Percentiles rank a stretch among this genome's conserved stretches.
These are phyloP conservation scores for Macrosoma leucophasiata DNA, from an alignment of 2,888 invertebrate species.

Conservation along the genomic window DNA sequence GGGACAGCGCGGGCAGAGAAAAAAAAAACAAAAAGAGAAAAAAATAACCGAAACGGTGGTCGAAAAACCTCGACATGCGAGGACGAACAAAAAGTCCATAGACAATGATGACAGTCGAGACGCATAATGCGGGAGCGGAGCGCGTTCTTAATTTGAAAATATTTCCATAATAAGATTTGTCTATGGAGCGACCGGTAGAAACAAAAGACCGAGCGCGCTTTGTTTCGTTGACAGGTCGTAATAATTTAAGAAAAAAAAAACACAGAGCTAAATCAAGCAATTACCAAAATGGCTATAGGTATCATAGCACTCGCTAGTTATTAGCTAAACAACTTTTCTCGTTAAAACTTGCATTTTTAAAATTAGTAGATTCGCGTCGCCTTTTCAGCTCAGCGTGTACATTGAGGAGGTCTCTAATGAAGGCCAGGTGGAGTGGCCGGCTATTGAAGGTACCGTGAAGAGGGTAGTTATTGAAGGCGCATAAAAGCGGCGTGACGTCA, in stretches of 20 bases:
- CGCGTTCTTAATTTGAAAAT: slow-evolving; percentile 75
- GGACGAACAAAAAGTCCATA: slow-evolving; percentile 70
- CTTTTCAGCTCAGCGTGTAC: slow-evolving; percentile 57
- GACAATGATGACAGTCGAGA: slow-evolving; percentile 74
- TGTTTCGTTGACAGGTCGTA: slow-evolving; percentile 60
- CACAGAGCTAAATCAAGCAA: slow-evolving; percentile 57
- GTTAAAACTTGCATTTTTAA: slow-evolving; percentile 61
- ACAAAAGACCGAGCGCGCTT: slow-evolving; percentile 62
- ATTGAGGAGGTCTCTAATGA: slow-evolving; percentile 67
- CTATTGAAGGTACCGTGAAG: slow-evolving; percentile 69
- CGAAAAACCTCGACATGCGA: slow-evolving; percentile 74
- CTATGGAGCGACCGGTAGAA: slow-evolving; percentile 64
- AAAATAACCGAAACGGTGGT: slow-evolving; percentile 73
- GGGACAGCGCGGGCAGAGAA: slow-evolving; percentile 54
- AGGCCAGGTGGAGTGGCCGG: slow-evolving; percentile 69
- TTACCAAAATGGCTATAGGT: slow-evolving; percentile 28
- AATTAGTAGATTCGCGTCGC: slow-evolving; percentile 52
- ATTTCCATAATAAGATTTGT: slow-evolving; percentile 76
- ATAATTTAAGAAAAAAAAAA: slow-evolving; percentile 66
- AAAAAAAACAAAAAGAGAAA: slow-evolving; percentile 51
- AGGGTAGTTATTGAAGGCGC: slow-evolving; percentile 72
- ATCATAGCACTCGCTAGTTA: slow-evolving; percentile 37
- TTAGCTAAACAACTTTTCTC: slow-evolving; percentile 65
- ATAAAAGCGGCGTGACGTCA: slow-evolving; percentile 72
- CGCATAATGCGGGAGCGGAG: slow-evolving; percentile 71